Evolutionary conservation across 2,797 vertebrate species (phyloP), one percentile per base, ranked within the genome.

Genomic region (Kryptopterus vitreolus): DNA sequence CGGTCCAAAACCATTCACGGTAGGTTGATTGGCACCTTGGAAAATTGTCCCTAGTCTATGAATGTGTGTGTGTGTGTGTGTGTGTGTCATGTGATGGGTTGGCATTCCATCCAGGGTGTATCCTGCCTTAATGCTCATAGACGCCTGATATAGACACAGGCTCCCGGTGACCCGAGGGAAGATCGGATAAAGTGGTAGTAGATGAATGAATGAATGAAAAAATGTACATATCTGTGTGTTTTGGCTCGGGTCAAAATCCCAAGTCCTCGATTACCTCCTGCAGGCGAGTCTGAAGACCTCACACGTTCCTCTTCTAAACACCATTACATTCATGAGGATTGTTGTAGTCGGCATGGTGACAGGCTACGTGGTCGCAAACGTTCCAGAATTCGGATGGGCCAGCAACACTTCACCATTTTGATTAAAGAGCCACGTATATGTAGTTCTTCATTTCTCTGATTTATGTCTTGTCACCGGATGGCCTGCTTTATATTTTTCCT

Each of bases 371-470:
- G 82, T 77, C 69, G 78, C 83, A 79, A 85, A 83, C 46, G 59
- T 82, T 74, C 65, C 35, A 33, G 46, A 76, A 63, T 75, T 57
- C 61, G 63, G 78, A 83, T 80, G 76, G 81, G 66, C 79, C 72
- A 63, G 61, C 26, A 48, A 26, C 74, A 70, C 82, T 83, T 75
- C 74, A 43, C 38, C 38, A 13, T 65, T 81, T 79, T 85, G 82
- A 84, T 83, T 87, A 82, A 87, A 82, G 82, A 85, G 70, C 78
- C 73, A 69, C 81, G 72, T 57, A 73, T 80, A 50, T 52, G n/a
- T 63, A 74, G 74, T 70, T 63, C 78, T 81, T 83, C 33, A 83
- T 85, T 85, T 78, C 52, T 80, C 74, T 85, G 75, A 86, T 85
- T 84, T 83, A 85, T 83, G 76, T 78, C 75, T 72, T 76, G 79